Conservation (phyloP, 2,888 invertebrate genomes). For the Lysandra coridon region DNA sequence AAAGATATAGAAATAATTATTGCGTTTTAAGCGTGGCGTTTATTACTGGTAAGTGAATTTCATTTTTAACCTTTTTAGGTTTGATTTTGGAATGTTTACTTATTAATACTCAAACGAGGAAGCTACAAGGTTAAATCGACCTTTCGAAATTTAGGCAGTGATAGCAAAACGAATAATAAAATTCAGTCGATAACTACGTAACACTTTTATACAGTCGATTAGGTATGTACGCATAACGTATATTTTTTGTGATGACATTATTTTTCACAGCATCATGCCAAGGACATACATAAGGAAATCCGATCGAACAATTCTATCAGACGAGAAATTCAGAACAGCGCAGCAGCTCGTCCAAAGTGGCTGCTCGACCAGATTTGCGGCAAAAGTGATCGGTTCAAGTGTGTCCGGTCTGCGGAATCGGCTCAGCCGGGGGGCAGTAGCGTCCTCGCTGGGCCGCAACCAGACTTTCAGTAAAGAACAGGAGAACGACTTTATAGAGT, state of each 20-base stretch:
- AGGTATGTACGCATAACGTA: not conserved
- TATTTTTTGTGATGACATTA: not conserved
- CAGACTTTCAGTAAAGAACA: slow-evolving; percentile 2
- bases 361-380: slow-evolving; percentile 10
- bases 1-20: not conserved
- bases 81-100: not conserved
- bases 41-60: not conserved
- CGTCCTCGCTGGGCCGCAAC: not conserved
- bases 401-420: not conserved
- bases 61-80: not conserved
- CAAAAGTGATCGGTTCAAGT: slow-evolving; percentile 4
- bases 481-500: not conserved
- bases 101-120: not conserved
- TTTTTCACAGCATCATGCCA: not conserved
- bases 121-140: not conserved
- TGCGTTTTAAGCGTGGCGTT: not conserved
- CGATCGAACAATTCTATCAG: not conserved
- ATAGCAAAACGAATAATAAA: too few species aligned
- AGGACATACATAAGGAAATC: not conserved
- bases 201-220: not conserved
- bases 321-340: not conserved
- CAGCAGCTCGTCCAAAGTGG: slow-evolving; percentile 14
- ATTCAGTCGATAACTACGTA: too few species aligned
- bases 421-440: not conserved
- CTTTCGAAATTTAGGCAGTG: not conserved